Evolutionary conservation across 1,140 invertebrate species (phyloP).

Genomic region (Meloidogyne hapla): DNA sequence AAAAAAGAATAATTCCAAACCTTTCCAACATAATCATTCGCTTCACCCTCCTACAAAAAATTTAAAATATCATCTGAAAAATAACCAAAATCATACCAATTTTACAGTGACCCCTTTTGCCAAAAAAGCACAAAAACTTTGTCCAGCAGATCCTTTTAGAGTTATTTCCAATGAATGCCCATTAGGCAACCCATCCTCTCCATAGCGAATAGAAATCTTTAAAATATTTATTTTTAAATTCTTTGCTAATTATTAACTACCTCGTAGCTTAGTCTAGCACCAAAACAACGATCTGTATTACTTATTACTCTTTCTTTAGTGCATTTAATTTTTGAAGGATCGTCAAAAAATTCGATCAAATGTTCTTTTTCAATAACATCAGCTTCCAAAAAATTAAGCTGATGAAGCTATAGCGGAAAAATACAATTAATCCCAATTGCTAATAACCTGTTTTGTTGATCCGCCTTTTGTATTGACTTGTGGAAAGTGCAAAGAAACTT

Average conservation of each 20-base stretch:
- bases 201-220: conserved; percentile 74
- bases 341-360: conserved; percentile 52
- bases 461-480: conserved; percentile 87
- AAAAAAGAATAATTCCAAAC: conserved; percentile 49
- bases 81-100: conserved; percentile 65
- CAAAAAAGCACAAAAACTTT: conserved; percentile 98
- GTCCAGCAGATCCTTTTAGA: conserved; percentile 89
- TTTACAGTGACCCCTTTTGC: conserved; percentile 83
- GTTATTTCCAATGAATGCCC: conserved; percentile 80
- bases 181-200: conserved; percentile 81
- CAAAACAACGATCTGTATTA: conserved; percentile 89
- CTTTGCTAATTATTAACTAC: conserved; percentile 62
- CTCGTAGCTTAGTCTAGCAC: conserved; percentile 86
- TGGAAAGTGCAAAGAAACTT: conserved; percentile 82
- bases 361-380: conserved; percentile 22
- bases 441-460: conserved; percentile 73
- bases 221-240: conserved; percentile 66
- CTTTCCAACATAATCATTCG: conserved; percentile 96
- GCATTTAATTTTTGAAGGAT: conserved; percentile 31
- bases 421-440: conserved; percentile 45
- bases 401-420: conserved; percentile 22
- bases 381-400: background rate
- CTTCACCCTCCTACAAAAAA: conserved; percentile 77
- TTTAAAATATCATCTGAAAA: too few relatives aligned
- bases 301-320: conserved; percentile 80